phyloP scores from a whole-genome alignment of 2,888 invertebrate genomes.

The Nymphalis c-album region DNA sequence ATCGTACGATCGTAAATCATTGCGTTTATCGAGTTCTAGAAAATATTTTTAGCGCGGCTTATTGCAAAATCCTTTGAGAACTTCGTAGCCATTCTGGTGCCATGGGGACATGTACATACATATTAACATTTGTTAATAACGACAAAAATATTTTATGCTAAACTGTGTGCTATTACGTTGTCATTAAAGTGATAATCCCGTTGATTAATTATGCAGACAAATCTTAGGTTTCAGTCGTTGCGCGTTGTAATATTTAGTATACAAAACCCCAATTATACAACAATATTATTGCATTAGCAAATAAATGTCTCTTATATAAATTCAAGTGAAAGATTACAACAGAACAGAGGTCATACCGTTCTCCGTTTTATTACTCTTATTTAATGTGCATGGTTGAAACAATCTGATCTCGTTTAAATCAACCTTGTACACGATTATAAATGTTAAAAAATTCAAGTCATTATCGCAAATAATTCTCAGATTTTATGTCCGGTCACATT shows the following conservation, averaged over 20 bases:
- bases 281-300: constrained; percentile 40
- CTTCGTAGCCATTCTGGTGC: constrained; percentile 13
- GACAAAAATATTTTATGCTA: background rate
- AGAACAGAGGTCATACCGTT: constrained; percentile 52
- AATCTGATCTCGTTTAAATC: constrained; percentile 56
- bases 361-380: constrained; percentile 52
- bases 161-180: background rate
- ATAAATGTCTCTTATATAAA: constrained; percentile 43
- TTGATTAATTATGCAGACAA: background rate
- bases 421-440: constrained; percentile 56
- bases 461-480: constrained; percentile 41
- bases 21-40: constrained; percentile 16
- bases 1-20: constrained; percentile 18
- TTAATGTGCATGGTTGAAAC: constrained; percentile 43
- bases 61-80: constrained; percentile 9
- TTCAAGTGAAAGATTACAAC: constrained; percentile 49
- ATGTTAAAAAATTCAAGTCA: constrained; percentile 46
- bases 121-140: background rate
- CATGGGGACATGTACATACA: background rate
- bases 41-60: constrained; percentile 12
- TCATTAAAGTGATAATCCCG: background rate
- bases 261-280: constrained; percentile 10
- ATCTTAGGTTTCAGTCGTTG: background rate
- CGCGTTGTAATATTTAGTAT: background rate
- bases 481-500: constrained; percentile 38